phyloP scores from a whole-genome alignment of 2,888 invertebrate genomes.

The Dendrolimus houi region DNA sequence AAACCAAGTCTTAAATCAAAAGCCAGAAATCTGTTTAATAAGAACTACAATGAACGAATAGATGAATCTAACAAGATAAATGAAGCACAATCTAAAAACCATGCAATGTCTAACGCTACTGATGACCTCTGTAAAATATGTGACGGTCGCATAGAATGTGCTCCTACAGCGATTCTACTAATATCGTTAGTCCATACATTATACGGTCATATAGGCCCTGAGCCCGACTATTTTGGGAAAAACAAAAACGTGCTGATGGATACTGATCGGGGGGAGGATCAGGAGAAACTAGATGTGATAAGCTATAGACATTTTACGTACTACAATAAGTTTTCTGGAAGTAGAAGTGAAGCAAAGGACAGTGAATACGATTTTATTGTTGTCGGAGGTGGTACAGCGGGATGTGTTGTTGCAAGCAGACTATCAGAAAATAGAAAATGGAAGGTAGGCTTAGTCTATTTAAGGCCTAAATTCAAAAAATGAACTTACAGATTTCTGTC shows the following conservation, averaged over 20 bases:
- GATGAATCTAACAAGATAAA: no score
- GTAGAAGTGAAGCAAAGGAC: slow-evolving; percentile 10
- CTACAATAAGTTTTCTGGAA: slow-evolving; percentile 16
- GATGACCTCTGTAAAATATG: slow-evolving; percentile 62
- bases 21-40: no score
- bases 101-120: slow-evolving; percentile 62
- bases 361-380: slow-evolving; percentile 55
- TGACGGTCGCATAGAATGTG: slow-evolving; percentile 64
- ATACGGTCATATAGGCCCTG: slow-evolving; percentile 54
- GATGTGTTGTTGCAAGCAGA: slow-evolving; percentile 60
- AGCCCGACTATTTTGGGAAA: slow-evolving; percentile 52
- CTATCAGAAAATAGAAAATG: slow-evolving; percentile 61
- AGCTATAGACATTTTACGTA: slow-evolving; percentile 17
- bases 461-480: no score
- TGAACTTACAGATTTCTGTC: no score
- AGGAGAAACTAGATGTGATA: slow-evolving; percentile 4
- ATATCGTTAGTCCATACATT: slow-evolving; percentile 60
- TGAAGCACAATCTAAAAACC: slow-evolving; percentile 20
- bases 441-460: slow-evolving; percentile 33
- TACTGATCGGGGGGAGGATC: not conserved
- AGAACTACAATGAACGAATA: no score
- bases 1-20: no score
- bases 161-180: slow-evolving; percentile 62
- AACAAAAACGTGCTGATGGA: slow-evolving; percentile 13
- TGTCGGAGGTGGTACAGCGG: slow-evolving; percentile 62